Base-by-base conservation (phyloP, 2,113 vertebrate species). In the Trichomycterus rosablanca region DNA sequence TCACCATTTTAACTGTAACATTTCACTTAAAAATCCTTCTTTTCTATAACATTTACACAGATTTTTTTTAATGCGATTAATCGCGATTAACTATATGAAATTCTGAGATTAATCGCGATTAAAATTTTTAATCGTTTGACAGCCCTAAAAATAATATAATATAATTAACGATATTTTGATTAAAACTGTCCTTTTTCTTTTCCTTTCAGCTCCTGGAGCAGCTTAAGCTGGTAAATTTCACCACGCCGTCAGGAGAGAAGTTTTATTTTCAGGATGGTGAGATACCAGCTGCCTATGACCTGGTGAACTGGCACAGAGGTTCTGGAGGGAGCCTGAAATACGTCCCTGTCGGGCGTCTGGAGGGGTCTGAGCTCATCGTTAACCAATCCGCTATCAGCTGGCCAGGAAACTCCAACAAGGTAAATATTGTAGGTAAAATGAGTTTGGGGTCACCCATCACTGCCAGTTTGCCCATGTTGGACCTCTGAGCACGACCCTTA, bases 221-320 rank as follows among this genome's bases (percentile, higher is more conserved):
- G 42, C 63, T 89, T 34, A 75, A 67, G 49, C 39, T 70, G 1
- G 78, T 88, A 12, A 77, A 76, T 24, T 76, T 89, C 62, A 81
- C 66, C 46, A 82, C 85, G n/a, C 81, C 78, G 32, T 76, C 81
- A 1, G 83, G 80, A 1, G 82, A 85, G 49, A 30, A 22, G 11
- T 78, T 89, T 62, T 76, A 75, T 69, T 87, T 88, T n/a, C 60
- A 75, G 59, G 78, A 75, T 1, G 80, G 63, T 0, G 79, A 80
- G 46, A 76, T 76, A 48, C 74, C 66, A 63, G 82, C 81, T 7
- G 80, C 81, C 19, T 87, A 89, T 9, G 84, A 88, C 71, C 71
- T 87, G 20, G 74, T 86, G 24, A 89, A 87, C 65, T 87, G 85
- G 84, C 82, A 83, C 60, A 71, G 32, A 2, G 72, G 53, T 6